These are phyloP conservation scores for Apodemus agrarius DNA, from an alignment of 2,797 vertebrate species.

Conservation along the genomic window DNA sequence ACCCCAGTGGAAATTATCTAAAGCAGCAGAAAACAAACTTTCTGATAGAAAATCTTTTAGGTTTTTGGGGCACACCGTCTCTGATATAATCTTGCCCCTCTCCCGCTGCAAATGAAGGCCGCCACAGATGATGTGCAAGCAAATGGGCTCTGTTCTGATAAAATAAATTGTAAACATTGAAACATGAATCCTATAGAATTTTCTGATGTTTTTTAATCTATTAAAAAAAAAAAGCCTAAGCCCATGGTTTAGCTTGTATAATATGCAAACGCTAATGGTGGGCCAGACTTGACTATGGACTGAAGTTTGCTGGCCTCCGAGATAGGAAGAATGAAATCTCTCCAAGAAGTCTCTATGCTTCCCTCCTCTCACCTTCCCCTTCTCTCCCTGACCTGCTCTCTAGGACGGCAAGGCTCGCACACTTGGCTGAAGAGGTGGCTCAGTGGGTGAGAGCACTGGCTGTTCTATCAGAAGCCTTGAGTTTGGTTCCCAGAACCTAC, in stretches of 20 bases:
- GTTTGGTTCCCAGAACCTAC: not conserved
- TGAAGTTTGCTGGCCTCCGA: not conserved
- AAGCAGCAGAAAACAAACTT: not conserved
- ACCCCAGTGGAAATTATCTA: not conserved
- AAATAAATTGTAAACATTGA: not conserved
- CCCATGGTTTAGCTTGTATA: not conserved
- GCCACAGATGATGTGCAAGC: not conserved
- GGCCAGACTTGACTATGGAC: not conserved
- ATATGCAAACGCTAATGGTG: not conserved
- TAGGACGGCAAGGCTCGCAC: no score
- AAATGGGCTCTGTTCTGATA: not conserved
- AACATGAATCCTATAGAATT: conserved; percentile 15
- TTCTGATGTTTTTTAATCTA: not conserved
- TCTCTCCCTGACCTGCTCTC: not conserved
- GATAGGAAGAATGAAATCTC: not conserved
- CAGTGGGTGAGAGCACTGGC: not conserved
- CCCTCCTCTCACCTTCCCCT: not conserved
- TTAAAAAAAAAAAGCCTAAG: not conserved
- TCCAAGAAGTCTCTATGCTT: not conserved
- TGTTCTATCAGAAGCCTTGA: not conserved
- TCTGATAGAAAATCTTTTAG: not conserved
- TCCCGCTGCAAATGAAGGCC: not conserved
- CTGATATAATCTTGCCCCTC: not conserved
- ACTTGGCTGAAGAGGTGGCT: not conserved
- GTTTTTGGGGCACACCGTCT: not conserved